These are phyloP conservation scores for Melanotaenia duboulayi DNA, from an alignment of 2,113 vertebrate genomes.

Conservation along the genomic window DNA sequence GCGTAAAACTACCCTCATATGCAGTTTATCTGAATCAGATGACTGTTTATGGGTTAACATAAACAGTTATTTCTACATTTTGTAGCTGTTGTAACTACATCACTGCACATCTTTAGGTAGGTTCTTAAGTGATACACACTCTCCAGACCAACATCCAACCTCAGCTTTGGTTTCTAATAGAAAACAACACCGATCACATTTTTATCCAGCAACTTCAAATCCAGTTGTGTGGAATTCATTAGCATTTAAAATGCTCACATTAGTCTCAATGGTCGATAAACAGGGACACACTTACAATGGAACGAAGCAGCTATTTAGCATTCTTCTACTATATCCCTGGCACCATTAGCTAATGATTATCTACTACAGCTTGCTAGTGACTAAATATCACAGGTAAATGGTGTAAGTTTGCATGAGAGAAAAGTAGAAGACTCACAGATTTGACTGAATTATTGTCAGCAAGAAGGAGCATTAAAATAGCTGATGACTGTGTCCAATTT, in stretches of 20 bases:
- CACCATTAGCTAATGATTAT: slow-evolving; percentile 72
- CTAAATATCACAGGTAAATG: slow-evolving; percentile 62
- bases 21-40: background rate
- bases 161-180: no score
- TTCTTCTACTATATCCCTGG: slow-evolving; percentile 61
- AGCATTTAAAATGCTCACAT: slow-evolving; percentile 72
- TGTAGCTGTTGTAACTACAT: background rate
- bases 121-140: no score
- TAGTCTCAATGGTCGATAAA: slow-evolving; percentile 76
- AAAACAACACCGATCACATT: no score
- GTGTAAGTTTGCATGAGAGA: slow-evolving; percentile 37
- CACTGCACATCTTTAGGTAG: no score
- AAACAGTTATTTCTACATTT: no score
- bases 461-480: slow-evolving; percentile 49
- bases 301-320: slow-evolving; percentile 76
- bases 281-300: slow-evolving; percentile 64
- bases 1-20: no score
- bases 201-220: no score
- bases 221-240: slow-evolving; percentile 77
- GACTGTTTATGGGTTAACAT: no score
- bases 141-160: no score
- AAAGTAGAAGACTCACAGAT: slow-evolving; percentile 43
- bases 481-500: slow-evolving; percentile 49
- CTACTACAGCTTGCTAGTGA: slow-evolving; percentile 64
- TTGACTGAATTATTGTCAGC: slow-evolving; percentile 54